These are phyloP conservation scores for Lepidostoma basale DNA, from an alignment of 1,140 invertebrate species.

Conservation along the genomic window DNA sequence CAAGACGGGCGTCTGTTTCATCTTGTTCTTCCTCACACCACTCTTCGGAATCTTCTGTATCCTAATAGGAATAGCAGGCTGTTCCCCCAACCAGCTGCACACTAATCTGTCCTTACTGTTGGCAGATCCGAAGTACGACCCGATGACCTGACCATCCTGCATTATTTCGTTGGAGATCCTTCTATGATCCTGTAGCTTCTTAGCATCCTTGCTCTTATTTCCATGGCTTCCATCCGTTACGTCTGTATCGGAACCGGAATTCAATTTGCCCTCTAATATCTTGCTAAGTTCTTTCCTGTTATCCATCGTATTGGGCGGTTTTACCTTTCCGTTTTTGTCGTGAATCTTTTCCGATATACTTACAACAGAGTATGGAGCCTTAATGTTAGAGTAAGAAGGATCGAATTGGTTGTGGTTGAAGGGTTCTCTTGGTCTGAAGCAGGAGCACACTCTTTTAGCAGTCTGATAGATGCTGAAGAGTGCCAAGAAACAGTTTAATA, in stretches of 20 bases:
- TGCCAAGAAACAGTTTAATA: slow-evolving; percentile 61
- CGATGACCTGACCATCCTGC: slow-evolving; percentile 26
- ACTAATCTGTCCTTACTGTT: slow-evolving; percentile 63
- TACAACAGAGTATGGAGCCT: slow-evolving; percentile 53
- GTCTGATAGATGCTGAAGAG: slow-evolving; percentile 61
- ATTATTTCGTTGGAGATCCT: slow-evolving; percentile 34
- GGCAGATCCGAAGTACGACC: slow-evolving; percentile 53
- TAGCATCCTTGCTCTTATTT: background rate
- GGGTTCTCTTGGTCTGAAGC: slow-evolving; percentile 57
- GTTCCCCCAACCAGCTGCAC: slow-evolving; percentile 62
- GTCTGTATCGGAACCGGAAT: slow-evolving; percentile 35
- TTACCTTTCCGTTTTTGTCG: slow-evolving; percentile 49
- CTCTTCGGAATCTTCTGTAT: slow-evolving; percentile 38
- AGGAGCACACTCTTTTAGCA: slow-evolving; percentile 62
- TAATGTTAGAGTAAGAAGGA: slow-evolving; percentile 49
- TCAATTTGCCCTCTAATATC: slow-evolving; percentile 53
- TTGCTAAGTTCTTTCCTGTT: slow-evolving; percentile 54
- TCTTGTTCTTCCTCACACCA: slow-evolving; percentile 50
- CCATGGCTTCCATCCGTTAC: slow-evolving; percentile 30
- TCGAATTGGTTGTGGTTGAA: slow-evolving; percentile 61
- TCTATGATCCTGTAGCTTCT: slow-evolving; percentile 5
- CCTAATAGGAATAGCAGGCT: slow-evolving; percentile 46
- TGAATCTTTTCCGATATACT: slow-evolving; percentile 48
- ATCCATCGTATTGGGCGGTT: slow-evolving; percentile 49
- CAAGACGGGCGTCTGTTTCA: slow-evolving; percentile 49